A percentile compares a stretch with the other conserved stretches of the same genome.
Evolutionary conservation across 2,888 invertebrate species (phyloP).

Genomic region (Sinodicranocentrus sp.): DNA sequence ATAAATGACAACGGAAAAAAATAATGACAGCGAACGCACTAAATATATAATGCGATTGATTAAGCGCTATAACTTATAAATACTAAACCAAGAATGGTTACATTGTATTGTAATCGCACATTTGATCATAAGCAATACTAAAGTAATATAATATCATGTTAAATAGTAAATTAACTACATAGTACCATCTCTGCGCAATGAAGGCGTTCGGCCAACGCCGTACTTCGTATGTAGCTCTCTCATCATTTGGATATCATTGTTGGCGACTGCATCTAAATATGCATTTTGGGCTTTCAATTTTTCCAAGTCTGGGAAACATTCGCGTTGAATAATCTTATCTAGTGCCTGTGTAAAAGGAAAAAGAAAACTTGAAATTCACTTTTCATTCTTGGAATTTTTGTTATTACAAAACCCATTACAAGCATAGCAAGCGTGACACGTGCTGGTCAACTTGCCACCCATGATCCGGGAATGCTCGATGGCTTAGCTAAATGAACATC

Average conservation of each 20-base stretch:
- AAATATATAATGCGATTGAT: no score
- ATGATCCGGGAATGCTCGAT: background rate
- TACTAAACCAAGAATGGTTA: no score
- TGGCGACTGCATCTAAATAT: constrained; percentile 93
- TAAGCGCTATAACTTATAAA: no score
- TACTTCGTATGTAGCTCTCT: constrained; percentile 93
- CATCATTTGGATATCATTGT: constrained; percentile 92
- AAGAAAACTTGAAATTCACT: background rate
- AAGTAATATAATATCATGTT: background rate
- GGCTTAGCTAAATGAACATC: no score
- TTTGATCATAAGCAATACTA: background rate
- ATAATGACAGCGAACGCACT: no score
- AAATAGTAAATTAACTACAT: background rate
- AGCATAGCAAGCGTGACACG: no score
- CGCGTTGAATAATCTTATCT: constrained; percentile 96
- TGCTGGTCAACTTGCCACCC: no score
- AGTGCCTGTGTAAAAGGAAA: constrained; percentile 83
- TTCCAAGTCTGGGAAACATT: constrained; percentile 97
- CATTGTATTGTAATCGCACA: no score
- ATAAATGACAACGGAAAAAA: constrained; percentile 1
- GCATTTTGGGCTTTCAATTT: constrained; percentile 95
- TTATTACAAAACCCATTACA: background rate
- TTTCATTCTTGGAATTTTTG: no score
- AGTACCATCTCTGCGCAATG: constrained; percentile 33
- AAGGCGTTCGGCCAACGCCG: constrained; percentile 83